Evolutionary conservation across 2,888 invertebrate genomes (phyloP).

Genomic region (Ophion slaviceki): DNA sequence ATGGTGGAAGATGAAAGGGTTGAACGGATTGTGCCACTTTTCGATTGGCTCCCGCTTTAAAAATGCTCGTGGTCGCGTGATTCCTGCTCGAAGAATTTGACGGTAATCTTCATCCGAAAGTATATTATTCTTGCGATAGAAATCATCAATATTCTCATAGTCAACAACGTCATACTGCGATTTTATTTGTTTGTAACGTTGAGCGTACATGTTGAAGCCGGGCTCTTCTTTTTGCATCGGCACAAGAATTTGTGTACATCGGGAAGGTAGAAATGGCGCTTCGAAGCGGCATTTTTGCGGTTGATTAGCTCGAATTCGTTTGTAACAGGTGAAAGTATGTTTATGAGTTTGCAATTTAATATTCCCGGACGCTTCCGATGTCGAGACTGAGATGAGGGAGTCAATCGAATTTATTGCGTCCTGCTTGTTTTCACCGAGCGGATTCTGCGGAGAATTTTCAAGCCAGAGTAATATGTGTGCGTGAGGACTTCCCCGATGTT

Average conservation of each 20-base stretch:
- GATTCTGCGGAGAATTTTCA: slow-evolving; percentile 74
- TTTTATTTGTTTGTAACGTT: slow-evolving; percentile 57
- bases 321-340: too few species aligned
- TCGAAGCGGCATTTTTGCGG: too few species aligned
- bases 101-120: slow-evolving; percentile 71
- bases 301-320: too few species aligned
- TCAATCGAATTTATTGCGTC: slow-evolving; percentile 72
- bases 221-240: too few species aligned
- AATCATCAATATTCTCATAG: slow-evolving; percentile 71
- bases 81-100: slow-evolving; percentile 70
- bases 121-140: slow-evolving; percentile 68
- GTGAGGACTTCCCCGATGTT: slow-evolving; percentile 79
- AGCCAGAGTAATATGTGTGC: slow-evolving; percentile 82
- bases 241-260: too few species aligned
- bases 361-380: slow-evolving; percentile 67
- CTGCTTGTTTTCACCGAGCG: slow-evolving; percentile 53
- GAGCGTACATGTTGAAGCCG: slow-evolving; percentile 38
- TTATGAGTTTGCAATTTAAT: too few species aligned
- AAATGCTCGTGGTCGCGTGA: slow-evolving; percentile 67
- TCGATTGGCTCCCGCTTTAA: slow-evolving; percentile 65
- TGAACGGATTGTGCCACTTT: slow-evolving; percentile 70
- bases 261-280: too few species aligned
- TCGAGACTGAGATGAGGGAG: slow-evolving; percentile 70
- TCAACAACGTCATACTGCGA: slow-evolving; percentile 74
- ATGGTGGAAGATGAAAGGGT: slow-evolving; percentile 68